Base-by-base conservation (phyloP, 2,797 vertebrate genomes). In the Hemibagrus guttatus region DNA sequence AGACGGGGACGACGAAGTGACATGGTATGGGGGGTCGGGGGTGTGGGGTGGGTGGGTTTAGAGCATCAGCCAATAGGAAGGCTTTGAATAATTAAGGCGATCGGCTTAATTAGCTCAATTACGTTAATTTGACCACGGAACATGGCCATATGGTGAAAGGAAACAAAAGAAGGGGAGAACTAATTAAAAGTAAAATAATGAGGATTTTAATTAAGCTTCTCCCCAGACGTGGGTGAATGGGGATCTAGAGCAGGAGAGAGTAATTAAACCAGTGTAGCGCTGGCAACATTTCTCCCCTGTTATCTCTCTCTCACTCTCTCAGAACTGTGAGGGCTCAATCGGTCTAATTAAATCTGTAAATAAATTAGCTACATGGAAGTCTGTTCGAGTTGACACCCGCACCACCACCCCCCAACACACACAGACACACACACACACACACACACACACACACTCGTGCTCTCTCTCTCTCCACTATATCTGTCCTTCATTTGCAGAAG, bases 51-150 rank as follows among this genome's bases (percentile, higher is more conserved):
- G 79, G 35, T 16, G 35, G 35, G 4, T 39, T 39, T 6, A 12
- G 26, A 52, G 80, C 26, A 85, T 91, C 92, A 92, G 92, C 95
- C 96, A 96, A 96, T 96, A 94, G 92, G 94, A 95, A 90, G 81
- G 92, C 94, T 95, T 94, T 96, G 96, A 97, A 96, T 96, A 96
- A 96, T 97, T 96, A 96, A 97, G 96, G 93, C 96, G 96, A 97
- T 96, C 94, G 94, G 93, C 95, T 96, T 96, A 97, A 97, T 97
- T 96, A 96, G 95, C 96, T 96, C 96, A 96, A 96, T 96, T 96
- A 97, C 94, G 94, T 96, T 96, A 95, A 96, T 97, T 96, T 96
- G 96, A 96, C 95, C 96, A 96, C 93, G 93, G 96, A 96, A 96
- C 95, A 95, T 88, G 92, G 95, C 95, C 95, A 96, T 96, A 96